Conservation (phyloP, 2,797 vertebrate genomes). For the Notoglanidium macrostoma region DNA sequence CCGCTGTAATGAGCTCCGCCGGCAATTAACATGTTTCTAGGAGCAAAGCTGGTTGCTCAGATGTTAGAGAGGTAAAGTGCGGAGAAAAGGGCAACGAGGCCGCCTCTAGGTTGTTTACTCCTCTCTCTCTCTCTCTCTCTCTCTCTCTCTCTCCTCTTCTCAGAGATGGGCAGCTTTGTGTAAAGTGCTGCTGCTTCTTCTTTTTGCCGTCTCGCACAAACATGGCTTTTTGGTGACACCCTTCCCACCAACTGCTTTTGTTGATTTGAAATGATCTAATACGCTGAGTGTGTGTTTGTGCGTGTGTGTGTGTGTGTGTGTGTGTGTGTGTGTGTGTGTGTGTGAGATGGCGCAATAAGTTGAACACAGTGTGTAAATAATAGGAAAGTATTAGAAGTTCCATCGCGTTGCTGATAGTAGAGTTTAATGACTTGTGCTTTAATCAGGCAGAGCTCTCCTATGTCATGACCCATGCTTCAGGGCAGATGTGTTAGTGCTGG, state of each 20-base stretch:
- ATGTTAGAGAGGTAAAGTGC: constrained; percentile 85
- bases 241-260: constrained; percentile 39
- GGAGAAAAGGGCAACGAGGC: constrained; percentile 92
- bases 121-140: constrained; percentile 56
- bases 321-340: not conserved
- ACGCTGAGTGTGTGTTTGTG: not conserved
- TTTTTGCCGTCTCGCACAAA: constrained; percentile 46
- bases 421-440: not conserved
- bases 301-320: not conserved
- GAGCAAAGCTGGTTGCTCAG: constrained; percentile 92
- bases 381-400: not conserved
- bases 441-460: not conserved
- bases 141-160: constrained; percentile 46
- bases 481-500: constrained; percentile 7
- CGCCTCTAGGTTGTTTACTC: constrained; percentile 83
- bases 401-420: not conserved
- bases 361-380: constrained; percentile 2
- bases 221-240: constrained; percentile 53
- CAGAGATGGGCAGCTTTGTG: constrained; percentile 53
- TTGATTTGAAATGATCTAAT: constrained; percentile 24
- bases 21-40: constrained; percentile 97
- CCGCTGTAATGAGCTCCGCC: constrained; percentile 88
- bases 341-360: not conserved
- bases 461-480: not conserved
- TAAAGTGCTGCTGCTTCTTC: constrained; percentile 26